phyloP scores from a whole-genome alignment of 2,888 invertebrate genomes.

The Mactromeris polynyma region DNA sequence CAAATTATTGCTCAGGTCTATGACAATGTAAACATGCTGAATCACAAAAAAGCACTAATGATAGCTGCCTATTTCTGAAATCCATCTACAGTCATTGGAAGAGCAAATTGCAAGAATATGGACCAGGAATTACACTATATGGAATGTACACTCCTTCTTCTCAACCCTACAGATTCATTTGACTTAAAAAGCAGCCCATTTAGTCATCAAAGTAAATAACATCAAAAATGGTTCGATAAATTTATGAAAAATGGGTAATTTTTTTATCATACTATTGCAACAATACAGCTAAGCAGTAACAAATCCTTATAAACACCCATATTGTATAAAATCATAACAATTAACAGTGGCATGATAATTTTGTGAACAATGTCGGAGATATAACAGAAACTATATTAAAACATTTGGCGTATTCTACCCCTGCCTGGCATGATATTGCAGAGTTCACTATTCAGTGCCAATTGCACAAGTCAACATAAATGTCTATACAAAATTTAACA shows the following conservation, averaged over 20 bases:
- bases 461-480: background rate
- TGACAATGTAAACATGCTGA: background rate
- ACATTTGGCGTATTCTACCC: background rate
- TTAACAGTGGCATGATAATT: background rate
- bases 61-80: background rate
- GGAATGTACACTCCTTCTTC: no score
- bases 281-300: no score
- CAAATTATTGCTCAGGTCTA: background rate
- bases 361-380: background rate
- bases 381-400: background rate
- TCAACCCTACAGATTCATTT: no score
- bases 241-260: background rate
- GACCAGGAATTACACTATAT: background rate
- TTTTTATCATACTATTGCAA: no score
- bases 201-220: no score
- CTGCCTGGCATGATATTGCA: background rate
- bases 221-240: background rate
- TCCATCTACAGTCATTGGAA: background rate
- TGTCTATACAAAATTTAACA: background rate
- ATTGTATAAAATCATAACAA: no score
- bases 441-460: background rate
- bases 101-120: background rate
- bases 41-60: background rate
- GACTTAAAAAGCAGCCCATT: background rate
- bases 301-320: no score